Evolutionary conservation across 2,797 vertebrate genomes (phyloP), one percentile per base, ranked within the genome.

Genomic region (Danio aesculapii): DNA sequence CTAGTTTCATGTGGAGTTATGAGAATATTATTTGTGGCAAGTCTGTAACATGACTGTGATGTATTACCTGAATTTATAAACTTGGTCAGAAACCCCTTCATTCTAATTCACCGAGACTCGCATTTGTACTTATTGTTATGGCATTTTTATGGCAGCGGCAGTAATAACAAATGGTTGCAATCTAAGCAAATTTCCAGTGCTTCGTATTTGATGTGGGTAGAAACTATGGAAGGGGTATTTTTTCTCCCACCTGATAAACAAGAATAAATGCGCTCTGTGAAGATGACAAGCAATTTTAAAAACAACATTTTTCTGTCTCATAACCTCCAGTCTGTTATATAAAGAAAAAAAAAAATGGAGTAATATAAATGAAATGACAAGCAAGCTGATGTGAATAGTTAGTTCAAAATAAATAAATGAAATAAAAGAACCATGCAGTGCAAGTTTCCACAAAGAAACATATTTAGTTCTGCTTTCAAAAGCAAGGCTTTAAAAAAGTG

Each of bases 151-250:
- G 69, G 84, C 84, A 84, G 78, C 46, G 75, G 73, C 53, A 84
- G 87, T 80, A 81, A 83, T 86, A 88, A 90, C 81, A 91, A 87
- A 90, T 89, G 84, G 72, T 64, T 52, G 46, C 79, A 81, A 83
- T 83, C 75, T 78, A 80, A 67, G 62, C 71, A 84, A 78, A 73
- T 88, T 88, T 83, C 52, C 78, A 17, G 39, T 84, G 85, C 88
- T 88, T 86, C 81, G 90, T 82, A 79, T 69, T 67, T 81, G 75
- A 77, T 63, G 78, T 46, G 68, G 85, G 77, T 61, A 84, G 82
- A 82, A 76, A 81, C 59, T 79, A 46, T 55, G 81, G 64, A 77
- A 83, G 44, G 70, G 5, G 59, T 14, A 58, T 19, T 50, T 69
- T n/a, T 78, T 58, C 19, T 69, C 66, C 77, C 80, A 50, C 21